Evolutionary conservation across 37 sponge, comb jelly and placozoan species (phyloP), one percentile per base, ranked within the genome.

Genomic region (Axinella damicornis): DNA sequence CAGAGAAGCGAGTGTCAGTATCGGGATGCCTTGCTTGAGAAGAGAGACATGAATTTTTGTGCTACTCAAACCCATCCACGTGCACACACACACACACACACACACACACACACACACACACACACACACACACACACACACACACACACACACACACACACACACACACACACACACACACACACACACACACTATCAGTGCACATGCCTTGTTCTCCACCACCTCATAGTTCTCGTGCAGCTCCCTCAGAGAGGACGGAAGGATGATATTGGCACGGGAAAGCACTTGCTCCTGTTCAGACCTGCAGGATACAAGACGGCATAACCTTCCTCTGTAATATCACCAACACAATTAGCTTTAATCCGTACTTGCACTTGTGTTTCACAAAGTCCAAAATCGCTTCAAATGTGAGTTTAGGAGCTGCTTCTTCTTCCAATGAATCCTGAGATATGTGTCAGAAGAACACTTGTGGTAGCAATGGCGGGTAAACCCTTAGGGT

Each of bases 351-450:
- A 46, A 9, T 74, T 1, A 27, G 0, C 15, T 6, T 1, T 39
- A 66, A 1, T 20, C 30, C 68, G 64, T 38, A 76, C 77, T 37
- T 31, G 69, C 71, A 86, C 35, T 57, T 77, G 17, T 34, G 11
- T 2, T 22, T 27, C 38, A 86, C 61, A 38, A 86, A 86, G 32
- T 78, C 53, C 17, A 86, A 58, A 1, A 86, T 46, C 22, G 79
- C n/a, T 4, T 71, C 53, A 56, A 86, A 78, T 0, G 55, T 53
- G 31, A 56, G 58, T 0, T 46, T 69, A 9, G 85, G 85, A 46
- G 60, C 70, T 25, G 52, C 5, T 15, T 30, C 71, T 5, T 16
- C 24, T 27, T 71, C 77, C 57, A 77, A 5, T 24, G 38, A n/a
- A 9, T 69, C 57, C 85, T 85, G 69, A 9, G 46, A 46, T 9